Evolutionary conservation across 2,888 invertebrate species (phyloP).

Genomic region (Tipula confusa): DNA sequence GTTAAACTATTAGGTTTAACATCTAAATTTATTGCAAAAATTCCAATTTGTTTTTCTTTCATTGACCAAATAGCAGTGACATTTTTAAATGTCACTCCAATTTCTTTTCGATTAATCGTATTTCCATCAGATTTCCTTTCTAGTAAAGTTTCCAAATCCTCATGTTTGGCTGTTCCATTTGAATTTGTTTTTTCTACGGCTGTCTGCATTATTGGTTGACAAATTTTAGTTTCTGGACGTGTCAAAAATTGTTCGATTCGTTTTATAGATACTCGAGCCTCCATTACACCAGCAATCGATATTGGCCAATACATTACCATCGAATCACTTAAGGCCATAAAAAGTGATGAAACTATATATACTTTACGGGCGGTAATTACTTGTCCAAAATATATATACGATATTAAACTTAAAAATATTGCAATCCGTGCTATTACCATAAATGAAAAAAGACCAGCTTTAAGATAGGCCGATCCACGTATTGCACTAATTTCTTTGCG

Average conservation of each 20-base stretch:
- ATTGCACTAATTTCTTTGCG: constrained; percentile 67
- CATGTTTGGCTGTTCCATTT: background rate
- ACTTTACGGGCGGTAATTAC: constrained; percentile 69
- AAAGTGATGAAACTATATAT: constrained; percentile 75
- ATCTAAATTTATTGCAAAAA: constrained; percentile 34
- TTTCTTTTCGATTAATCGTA: constrained; percentile 34
- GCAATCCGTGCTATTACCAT: constrained; percentile 76
- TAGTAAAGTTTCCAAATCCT: constrained; percentile 37
- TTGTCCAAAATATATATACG: constrained; percentile 61
- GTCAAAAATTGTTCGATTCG: constrained; percentile 65
- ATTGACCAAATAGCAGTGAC: constrained; percentile 33
- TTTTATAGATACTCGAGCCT: constrained; percentile 67
- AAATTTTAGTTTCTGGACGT: constrained; percentile 40
- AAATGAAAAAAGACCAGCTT: constrained; percentile 65
- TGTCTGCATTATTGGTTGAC: background rate
- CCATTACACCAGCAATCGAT: constrained; percentile 71
- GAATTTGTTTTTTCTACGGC: background rate
- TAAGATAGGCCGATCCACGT: constrained; percentile 61
- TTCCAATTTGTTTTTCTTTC: constrained; percentile 27
- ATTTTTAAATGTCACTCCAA: constrained; percentile 33
- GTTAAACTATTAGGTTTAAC: constrained; percentile 46
- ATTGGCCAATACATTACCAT: constrained; percentile 77
- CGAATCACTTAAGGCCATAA: constrained; percentile 71
- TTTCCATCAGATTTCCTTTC: constrained; percentile 36
- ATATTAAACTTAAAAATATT: constrained; percentile 68